Evolutionary conservation across 2,113 vertebrate species (phyloP), one percentile per base, ranked within the genome.

Genomic region (Myiagra hebetior): DNA sequence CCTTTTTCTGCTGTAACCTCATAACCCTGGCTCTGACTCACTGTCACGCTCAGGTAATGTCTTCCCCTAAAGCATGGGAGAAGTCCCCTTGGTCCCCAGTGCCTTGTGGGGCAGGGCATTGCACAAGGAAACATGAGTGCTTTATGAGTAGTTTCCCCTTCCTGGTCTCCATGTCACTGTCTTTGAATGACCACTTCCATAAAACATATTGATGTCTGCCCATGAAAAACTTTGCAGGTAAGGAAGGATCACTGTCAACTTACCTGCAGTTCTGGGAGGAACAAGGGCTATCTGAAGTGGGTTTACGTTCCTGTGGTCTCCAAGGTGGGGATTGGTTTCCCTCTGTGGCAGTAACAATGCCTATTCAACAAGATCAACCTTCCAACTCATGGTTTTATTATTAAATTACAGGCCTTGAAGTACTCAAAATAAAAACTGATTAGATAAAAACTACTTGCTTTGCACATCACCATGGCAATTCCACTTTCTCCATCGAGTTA

Each of bases 371-470:
- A 60, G 41, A 82, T 80, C 46, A 62, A 50, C 37, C 1, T 1
- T 37, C 23, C 69, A 85, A 57, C 16, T 87, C 37, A 44, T 24
- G 46, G 6, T 59, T 93, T 93, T 59, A 26, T 87, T 79, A 85
- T 83, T 87, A 42, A 65, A 39, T 89, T 91, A 73, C 41, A 77
- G 59, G 59, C n/a, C 50, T 55, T 57, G 70, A 95, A 91, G 91
- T 73, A 73, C 21, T 85, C 4, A 1, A 90, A 96, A 91, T 68
- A 83, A 82, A 91, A 93, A 28, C 41, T 57, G 42, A 90, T 94
- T 88, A 86, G 57, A 94, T 80, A 80, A 85, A 85, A 28, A 30
- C 67, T 73, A 76, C 44, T 90, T 89, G 53, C 49, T 91, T 79
- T 83, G 62, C 31, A 69, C 37, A 65, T 93, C 56, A 65, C 79